Conservation (phyloP, 1,140 invertebrate species). For the Neodiprion lecontei region DNA sequence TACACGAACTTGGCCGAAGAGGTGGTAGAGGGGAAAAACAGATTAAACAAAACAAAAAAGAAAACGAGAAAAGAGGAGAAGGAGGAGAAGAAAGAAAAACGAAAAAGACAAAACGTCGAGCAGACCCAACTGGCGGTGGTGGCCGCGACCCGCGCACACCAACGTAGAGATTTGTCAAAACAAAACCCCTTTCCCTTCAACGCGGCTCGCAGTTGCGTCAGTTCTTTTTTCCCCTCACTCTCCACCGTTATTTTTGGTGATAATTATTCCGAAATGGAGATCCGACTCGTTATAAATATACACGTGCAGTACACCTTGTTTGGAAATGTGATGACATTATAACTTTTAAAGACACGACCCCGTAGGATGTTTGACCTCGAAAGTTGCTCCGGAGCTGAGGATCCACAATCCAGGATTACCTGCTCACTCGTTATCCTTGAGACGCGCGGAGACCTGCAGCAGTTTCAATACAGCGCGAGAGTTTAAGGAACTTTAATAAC, state of each 20-base stretch:
- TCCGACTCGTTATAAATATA: neutral
- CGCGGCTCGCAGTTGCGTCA: neutral
- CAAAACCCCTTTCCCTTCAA: constrained; percentile 47
- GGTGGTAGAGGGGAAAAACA: constrained; percentile 26
- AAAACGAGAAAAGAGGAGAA: constrained; percentile 4
- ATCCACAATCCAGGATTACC: constrained; percentile 50
- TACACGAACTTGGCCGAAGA: constrained; percentile 38
- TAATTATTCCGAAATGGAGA: neutral
- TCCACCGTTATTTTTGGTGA: too few relatives aligned
- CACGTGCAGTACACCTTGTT: too few relatives aligned
- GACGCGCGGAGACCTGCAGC: constrained; percentile 4
- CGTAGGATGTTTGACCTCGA: constrained; percentile 12
- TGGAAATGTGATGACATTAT: too few relatives aligned
- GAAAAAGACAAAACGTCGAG: constrained; percentile 16
- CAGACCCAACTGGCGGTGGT: constrained; percentile 23
- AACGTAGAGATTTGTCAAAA: constrained; percentile 50
- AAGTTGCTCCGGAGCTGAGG: constrained; percentile 35
- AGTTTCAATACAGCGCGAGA: too few relatives aligned
- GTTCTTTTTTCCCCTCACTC: too few relatives aligned
- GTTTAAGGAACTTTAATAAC: too few relatives aligned
- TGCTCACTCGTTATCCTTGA: constrained; percentile 50
- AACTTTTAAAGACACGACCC: neutral
- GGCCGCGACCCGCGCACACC: constrained; percentile 27
- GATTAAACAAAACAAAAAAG: constrained; percentile 9
- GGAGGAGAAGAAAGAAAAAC: constrained; percentile 5